A percentile compares a stretch with the other conserved stretches of the same genome.
These are phyloP conservation scores for Equus przewalskii DNA, from an alignment of 2,113 vertebrate species.

Conservation along the genomic window DNA sequence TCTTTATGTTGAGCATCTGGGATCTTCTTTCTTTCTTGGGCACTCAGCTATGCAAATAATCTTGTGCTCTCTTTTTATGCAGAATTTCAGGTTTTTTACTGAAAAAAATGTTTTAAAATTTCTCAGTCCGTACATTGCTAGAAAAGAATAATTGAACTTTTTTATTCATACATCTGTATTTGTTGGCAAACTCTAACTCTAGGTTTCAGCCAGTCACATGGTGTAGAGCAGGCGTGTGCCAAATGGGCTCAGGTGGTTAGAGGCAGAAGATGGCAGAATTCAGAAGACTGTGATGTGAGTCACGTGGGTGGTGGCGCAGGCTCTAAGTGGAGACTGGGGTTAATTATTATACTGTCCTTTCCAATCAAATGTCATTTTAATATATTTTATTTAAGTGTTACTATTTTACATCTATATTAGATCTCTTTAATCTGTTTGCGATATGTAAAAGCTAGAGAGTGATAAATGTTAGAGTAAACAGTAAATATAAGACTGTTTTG, in stretches of 20 bases:
- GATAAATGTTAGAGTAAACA: not conserved
- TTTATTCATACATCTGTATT: not conserved
- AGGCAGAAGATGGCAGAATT: not conserved
- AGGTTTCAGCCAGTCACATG: not conserved
- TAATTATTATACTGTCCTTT: not conserved
- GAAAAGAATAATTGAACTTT: not conserved
- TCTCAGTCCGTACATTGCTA: not conserved
- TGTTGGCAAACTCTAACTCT: not conserved
- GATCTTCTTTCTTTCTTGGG: not conserved
- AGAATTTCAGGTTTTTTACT: not conserved
- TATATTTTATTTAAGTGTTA: not conserved
- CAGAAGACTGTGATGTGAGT: not conserved
- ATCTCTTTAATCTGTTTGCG: not conserved
- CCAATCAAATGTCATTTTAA: not conserved
- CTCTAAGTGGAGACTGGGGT: not conserved
- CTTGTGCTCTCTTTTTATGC: not conserved
- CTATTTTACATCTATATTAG: not conserved
- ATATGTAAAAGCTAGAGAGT: not conserved
- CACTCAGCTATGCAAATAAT: not conserved
- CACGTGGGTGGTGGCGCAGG: rapidly evolving
- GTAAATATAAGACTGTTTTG: not conserved
- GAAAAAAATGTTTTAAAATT: not conserved
- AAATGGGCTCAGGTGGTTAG: not conserved
- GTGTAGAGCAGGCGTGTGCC: no score
- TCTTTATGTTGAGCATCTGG: not conserved